Evolutionary conservation across 1,140 invertebrate species (phyloP).

Genomic region (Fragariocoptes setiger): DNA sequence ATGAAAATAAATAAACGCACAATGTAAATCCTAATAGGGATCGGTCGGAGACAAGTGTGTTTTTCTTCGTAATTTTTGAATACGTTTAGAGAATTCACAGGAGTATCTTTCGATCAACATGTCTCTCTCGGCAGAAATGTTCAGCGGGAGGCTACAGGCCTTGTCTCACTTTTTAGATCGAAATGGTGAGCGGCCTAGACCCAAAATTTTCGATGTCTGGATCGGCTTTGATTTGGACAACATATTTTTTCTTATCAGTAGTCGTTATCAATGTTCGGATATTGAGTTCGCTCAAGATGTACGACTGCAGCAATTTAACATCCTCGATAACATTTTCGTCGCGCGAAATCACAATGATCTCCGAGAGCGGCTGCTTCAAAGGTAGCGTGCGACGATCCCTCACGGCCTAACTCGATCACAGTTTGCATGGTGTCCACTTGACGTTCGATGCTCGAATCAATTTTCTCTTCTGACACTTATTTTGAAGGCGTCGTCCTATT

Average conservation of each 20-base stretch:
- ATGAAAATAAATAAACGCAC: no score
- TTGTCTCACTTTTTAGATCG: slow-evolving; percentile 18
- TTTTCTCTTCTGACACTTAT: slow-evolving; percentile 31
- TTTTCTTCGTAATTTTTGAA: slow-evolving; percentile 90
- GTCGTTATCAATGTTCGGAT: slow-evolving; percentile 56
- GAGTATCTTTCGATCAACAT: slow-evolving; percentile 71
- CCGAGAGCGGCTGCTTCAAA: slow-evolving; percentile 78
- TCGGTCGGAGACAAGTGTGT: slow-evolving; percentile 69
- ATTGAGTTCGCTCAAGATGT: slow-evolving; percentile 78
- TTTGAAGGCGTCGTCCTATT: no score
- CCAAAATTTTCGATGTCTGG: slow-evolving; percentile 67
- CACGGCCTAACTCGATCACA: slow-evolving; percentile 65
- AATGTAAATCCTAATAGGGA: slow-evolving; percentile 51
- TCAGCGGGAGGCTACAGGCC: slow-evolving; percentile 27
- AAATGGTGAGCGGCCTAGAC: slow-evolving; percentile 49
- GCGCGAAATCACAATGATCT: slow-evolving; percentile 74
- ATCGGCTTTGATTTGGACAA: slow-evolving; percentile 65
- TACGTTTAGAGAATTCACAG: slow-evolving; percentile 73
- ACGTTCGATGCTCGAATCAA: slow-evolving; percentile 54
- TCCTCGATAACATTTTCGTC: slow-evolving; percentile 44
- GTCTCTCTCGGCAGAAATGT: slow-evolving; percentile 34
- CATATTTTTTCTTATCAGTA: slow-evolving; percentile 66
- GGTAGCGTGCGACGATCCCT: slow-evolving; percentile 73
- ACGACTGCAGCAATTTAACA: slow-evolving; percentile 41
- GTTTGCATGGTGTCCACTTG: slow-evolving; percentile 71